These are phyloP conservation scores for Harpegnathos saltator DNA, from an alignment of 1,140 invertebrate genomes.

Conservation along the genomic window DNA sequence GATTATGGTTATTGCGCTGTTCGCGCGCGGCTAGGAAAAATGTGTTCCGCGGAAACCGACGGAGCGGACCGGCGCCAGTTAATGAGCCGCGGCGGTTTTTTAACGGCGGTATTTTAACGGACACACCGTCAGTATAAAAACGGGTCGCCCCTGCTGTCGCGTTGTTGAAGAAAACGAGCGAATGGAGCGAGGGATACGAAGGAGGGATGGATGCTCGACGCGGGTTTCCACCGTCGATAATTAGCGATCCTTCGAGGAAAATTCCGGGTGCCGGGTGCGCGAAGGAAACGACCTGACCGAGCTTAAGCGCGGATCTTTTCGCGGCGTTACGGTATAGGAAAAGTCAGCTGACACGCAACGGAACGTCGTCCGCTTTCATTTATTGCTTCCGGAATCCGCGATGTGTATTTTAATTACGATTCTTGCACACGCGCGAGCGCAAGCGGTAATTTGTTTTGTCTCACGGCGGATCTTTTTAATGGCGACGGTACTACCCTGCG, in stretches of 20 bases:
- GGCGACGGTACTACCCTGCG: background rate
- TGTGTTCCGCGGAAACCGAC: conserved; percentile 49
- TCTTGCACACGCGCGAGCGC: conserved; percentile 27
- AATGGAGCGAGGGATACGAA: background rate
- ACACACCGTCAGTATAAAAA: conserved; percentile 48
- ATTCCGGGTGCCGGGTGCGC: background rate
- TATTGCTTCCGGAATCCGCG: conserved; percentile 28
- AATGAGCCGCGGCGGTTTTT: conserved; percentile 61
- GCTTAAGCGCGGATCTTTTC: conserved; percentile 32
- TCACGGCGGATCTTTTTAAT: conserved; percentile 39
- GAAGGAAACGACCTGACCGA: background rate
- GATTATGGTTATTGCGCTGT: conserved; percentile 70
- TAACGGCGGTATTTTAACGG: conserved; percentile 4
- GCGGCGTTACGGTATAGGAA: background rate
- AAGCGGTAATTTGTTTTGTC: conserved; percentile 51
- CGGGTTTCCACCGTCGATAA: conserved; percentile 52
- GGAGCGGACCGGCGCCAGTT: conserved; percentile 57
- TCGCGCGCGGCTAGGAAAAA: conserved; percentile 54
- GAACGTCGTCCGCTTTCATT: conserved; percentile 41
- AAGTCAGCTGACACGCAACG: conserved; percentile 20
- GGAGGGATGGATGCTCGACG: conserved; percentile 3
- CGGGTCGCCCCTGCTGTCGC: background rate
- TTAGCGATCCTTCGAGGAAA: conserved; percentile 60
- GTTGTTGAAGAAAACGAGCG: no score
- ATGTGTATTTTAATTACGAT: conserved; percentile 55